Evolutionary conservation across 2,888 invertebrate species (phyloP).

Genomic region (Caenorhabditis macrosperma): DNA sequence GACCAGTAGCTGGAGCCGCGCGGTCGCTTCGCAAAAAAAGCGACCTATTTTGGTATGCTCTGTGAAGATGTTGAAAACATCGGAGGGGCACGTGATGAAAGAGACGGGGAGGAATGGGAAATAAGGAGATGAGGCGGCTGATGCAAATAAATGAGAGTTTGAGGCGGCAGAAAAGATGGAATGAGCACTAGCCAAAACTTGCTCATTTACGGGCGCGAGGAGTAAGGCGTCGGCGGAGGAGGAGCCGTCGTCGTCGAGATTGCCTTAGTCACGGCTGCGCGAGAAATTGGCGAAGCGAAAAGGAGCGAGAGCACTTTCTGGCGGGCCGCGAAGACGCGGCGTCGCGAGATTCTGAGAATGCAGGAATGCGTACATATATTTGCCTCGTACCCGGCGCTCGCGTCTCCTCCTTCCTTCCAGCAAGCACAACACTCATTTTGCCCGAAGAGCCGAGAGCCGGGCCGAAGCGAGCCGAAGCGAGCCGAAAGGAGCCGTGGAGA

Average conservation of each 20-base stretch:
- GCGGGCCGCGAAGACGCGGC: background rate
- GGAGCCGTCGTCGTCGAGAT: background rate
- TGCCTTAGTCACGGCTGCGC: slow-evolving; percentile 3
- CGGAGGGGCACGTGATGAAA: background rate
- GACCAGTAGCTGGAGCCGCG: background rate
- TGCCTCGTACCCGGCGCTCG: slow-evolving; percentile 7
- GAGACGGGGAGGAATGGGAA: background rate
- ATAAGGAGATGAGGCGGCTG: background rate
- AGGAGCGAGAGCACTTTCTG: slow-evolving; percentile 27
- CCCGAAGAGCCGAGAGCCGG: background rate
- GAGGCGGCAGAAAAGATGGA: background rate
- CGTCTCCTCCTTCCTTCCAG: slow-evolving; percentile 26
- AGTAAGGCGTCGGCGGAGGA: background rate
- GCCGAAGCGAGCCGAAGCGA: too few species aligned
- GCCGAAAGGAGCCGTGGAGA: background rate
- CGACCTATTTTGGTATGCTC: background rate
- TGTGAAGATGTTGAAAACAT: background rate
- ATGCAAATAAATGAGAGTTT: slow-evolving; percentile 12
- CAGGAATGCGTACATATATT: slow-evolving; percentile 20
- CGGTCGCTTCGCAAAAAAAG: too few species aligned
- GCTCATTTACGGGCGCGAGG: background rate
- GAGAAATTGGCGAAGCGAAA: background rate
- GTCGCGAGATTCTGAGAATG: slow-evolving; percentile 10
- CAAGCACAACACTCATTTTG: slow-evolving; percentile 34
- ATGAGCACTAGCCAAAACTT: slow-evolving; percentile 6